phyloP scores from a whole-genome alignment of 2,797 vertebrate genomes.

The Micropoecilia bifurca region DNA sequence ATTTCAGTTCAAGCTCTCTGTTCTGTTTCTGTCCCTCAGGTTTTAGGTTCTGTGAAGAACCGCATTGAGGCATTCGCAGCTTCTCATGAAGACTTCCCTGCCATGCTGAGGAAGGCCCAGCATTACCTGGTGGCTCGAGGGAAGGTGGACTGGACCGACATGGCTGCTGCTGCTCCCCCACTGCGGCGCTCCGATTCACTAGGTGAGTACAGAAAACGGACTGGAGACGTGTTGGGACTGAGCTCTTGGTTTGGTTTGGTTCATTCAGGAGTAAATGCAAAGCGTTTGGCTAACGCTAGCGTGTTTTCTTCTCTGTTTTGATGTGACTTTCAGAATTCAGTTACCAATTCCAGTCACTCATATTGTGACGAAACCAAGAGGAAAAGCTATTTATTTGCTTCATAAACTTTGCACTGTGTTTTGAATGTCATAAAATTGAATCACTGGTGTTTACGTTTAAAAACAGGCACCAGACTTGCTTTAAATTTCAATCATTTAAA shows the following conservation, averaged over 20 bases:
- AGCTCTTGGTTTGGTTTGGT: background rate
- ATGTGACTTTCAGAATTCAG: background rate
- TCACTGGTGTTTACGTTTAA: background rate
- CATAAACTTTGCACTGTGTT: background rate
- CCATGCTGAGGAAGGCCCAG: conserved; percentile 91
- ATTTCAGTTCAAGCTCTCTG: background rate
- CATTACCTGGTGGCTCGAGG: conserved; percentile 93
- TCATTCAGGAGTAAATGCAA: background rate
- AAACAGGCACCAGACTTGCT: background rate
- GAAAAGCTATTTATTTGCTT: background rate
- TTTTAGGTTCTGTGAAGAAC: conserved; percentile 95
- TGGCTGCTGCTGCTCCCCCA: conserved; percentile 72
- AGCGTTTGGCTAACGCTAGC: conserved; percentile 1
- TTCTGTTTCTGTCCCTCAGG: conserved; percentile 72
- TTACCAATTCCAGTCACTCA: background rate
- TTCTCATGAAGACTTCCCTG: conserved; percentile 91
- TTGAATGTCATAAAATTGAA: background rate
- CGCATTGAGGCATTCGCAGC: conserved; percentile 93
- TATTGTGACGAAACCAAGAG: background rate
- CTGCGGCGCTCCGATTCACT: conserved; percentile 88
- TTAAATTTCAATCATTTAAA: background rate
- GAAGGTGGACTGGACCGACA: conserved; percentile 89
- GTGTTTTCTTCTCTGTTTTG: background rate
- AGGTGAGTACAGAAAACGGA: conserved; percentile 70
- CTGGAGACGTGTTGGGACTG: background rate